A percentile compares a stretch with the other conserved stretches of the same genome.
Evolutionary conservation across 2,113 vertebrate species (phyloP).

Genomic region (Megaleporinus macrocephalus): DNA sequence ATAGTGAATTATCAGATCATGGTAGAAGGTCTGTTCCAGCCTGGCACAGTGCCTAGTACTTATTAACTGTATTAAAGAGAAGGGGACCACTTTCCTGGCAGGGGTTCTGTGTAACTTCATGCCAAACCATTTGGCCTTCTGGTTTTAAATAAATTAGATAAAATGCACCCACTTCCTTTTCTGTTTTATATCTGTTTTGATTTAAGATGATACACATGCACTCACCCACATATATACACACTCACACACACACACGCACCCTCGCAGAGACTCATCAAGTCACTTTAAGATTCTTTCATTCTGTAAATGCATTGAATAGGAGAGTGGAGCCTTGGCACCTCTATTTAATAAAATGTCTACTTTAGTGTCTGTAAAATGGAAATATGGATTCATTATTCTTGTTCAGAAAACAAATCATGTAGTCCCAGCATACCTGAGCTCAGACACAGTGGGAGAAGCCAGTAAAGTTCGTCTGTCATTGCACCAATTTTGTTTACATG

Average conservation of each 20-base stretch:
- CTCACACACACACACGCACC: neutral
- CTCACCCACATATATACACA: neutral
- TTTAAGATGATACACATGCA: neutral
- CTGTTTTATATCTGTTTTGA: conserved; percentile 48
- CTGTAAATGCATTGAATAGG: neutral
- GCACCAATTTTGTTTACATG: neutral
- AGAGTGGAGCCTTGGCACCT: neutral
- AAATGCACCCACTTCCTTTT: conserved; percentile 52
- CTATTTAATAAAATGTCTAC: conserved; percentile 21
- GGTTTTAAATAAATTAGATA: conserved; percentile 61
- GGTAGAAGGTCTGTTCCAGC: conserved; percentile 38
- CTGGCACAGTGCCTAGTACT: conserved; percentile 57
- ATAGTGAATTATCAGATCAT: conserved; percentile 41
- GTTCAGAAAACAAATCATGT: conserved; percentile 18
- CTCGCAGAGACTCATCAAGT: neutral
- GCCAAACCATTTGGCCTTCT: conserved; percentile 59
- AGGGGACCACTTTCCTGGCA: conserved; percentile 52
- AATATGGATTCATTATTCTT: neutral
- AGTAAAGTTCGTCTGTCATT: neutral
- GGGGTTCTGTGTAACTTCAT: conserved; percentile 55
- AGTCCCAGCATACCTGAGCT: conserved; percentile 4
- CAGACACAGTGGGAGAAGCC: neutral
- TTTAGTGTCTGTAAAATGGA: conserved; percentile 38
- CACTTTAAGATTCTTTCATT: neutral
- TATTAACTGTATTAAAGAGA: conserved; percentile 63